phyloP scores from a whole-genome alignment of 2,888 invertebrate species.

The Ariolimax columbianus region DNA sequence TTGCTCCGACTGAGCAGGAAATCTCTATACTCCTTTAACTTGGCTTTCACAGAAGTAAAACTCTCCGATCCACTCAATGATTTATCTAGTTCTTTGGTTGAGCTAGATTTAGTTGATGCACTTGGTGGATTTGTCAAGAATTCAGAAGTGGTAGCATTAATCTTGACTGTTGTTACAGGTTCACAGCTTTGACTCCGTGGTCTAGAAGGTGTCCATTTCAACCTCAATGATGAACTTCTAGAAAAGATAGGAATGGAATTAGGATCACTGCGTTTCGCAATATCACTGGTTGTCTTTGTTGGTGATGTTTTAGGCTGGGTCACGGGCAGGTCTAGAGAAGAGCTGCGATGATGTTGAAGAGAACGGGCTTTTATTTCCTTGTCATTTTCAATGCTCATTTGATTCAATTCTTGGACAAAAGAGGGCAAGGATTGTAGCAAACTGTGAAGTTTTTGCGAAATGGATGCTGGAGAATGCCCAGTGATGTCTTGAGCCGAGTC shows the following conservation, averaged over 20 bases:
- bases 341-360: conserved; percentile 48
- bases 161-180: background rate
- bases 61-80: conserved; percentile 52
- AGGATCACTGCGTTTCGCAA: background rate
- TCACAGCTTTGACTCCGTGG: conserved; percentile 41
- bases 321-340: conserved; percentile 52
- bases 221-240: conserved; percentile 44
- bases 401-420: conserved; percentile 54
- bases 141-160: conserved; percentile 14
- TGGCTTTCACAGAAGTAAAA: conserved; percentile 70
- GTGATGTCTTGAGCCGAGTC: conserved; percentile 34
- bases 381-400: conserved; percentile 9
- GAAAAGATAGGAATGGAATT: conserved; percentile 32
- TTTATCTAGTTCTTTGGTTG: conserved; percentile 29
- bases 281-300: background rate
- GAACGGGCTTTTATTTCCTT: conserved; percentile 33
- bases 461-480: conserved; percentile 70
- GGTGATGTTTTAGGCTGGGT: background rate
- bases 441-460: conserved; percentile 69
- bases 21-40: conserved; percentile 71
- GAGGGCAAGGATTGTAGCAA: conserved; percentile 67
- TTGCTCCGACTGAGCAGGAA: conserved; percentile 58
- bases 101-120: conserved; percentile 4
- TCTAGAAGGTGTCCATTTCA: conserved; percentile 13
- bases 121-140: conserved; percentile 3